Conservation (phyloP, 2,113 vertebrate species). For the Centrocercus urophasianus region DNA sequence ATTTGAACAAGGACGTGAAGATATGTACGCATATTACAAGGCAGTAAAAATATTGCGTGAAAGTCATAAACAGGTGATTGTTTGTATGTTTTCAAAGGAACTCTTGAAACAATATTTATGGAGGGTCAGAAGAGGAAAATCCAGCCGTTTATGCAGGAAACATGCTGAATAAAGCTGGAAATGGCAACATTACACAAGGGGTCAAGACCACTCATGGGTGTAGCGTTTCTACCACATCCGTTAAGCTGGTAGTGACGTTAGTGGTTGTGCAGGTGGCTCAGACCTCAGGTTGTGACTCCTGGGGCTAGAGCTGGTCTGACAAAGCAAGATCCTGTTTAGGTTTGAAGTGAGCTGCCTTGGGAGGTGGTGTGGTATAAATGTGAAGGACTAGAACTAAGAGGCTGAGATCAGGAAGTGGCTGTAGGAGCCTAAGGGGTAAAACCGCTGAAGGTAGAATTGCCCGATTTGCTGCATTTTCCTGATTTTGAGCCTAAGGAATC, state of each 20-base stretch:
- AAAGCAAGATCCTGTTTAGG: background rate
- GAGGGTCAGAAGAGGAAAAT: conserved; percentile 13
- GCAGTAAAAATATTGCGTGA: background rate
- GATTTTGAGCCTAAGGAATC: background rate
- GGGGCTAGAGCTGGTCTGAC: background rate
- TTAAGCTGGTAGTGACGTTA: background rate
- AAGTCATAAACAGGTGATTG: conserved; percentile 25
- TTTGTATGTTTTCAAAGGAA: conserved; percentile 11
- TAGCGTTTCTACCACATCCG: background rate
- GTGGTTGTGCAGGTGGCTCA: background rate
- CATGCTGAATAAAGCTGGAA: conserved; percentile 44
- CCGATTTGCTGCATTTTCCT: background rate
- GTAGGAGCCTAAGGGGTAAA: background rate
- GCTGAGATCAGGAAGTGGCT: background rate
- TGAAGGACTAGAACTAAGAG: background rate
- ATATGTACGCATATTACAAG: background rate
- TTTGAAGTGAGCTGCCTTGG: background rate
- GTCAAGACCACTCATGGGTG: background rate
- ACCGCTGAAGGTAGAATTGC: background rate
- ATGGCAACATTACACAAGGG: background rate
- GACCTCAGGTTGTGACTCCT: accelerated
- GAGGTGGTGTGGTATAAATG: background rate
- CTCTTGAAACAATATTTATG: conserved; percentile 45
- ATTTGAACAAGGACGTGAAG: background rate
- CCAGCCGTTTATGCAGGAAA: conserved; percentile 55